Evolutionary conservation across 2,888 invertebrate species (phyloP).

Genomic region (Flexamia atlantica): DNA sequence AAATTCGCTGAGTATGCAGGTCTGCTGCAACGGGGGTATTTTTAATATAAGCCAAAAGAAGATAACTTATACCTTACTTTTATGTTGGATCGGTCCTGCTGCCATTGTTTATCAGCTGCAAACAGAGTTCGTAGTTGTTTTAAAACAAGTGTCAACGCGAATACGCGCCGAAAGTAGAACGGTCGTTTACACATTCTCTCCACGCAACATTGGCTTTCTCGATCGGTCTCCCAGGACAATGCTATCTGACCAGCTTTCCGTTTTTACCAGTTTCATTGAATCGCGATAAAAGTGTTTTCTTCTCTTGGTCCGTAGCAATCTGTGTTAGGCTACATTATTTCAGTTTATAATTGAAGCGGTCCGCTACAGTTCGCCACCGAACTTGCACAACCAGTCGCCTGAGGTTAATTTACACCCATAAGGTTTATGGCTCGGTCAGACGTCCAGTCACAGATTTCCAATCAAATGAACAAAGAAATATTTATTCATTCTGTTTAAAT

Average conservation of each 20-base stretch:
- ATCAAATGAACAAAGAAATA: neutral
- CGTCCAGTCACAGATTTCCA: neutral
- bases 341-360: too few relatives aligned
- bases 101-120: too few relatives aligned
- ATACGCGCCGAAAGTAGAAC: neutral
- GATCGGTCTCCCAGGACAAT: constrained; percentile 1
- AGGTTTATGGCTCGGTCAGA: neutral
- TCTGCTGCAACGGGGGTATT: too few relatives aligned
- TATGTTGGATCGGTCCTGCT: too few relatives aligned
- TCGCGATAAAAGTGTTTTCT: too few relatives aligned
- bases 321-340: too few relatives aligned
- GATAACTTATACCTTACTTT: too few relatives aligned
- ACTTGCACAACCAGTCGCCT: neutral
- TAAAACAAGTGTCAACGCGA: neutral
- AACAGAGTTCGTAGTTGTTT: too few relatives aligned
- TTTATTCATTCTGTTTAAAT: too few relatives aligned
- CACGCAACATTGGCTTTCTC: constrained; percentile 7
- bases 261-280: neutral
- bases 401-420: neutral
- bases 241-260: neutral
- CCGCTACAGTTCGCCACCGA: neutral
- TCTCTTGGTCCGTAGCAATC: too few relatives aligned
- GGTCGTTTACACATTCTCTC: constrained; percentile 8
- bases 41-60: too few relatives aligned
- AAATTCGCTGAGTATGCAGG: too few relatives aligned